Evolutionary conservation across 2,797 vertebrate species (phyloP).

Genomic region (Tadarida brasiliensis): DNA sequence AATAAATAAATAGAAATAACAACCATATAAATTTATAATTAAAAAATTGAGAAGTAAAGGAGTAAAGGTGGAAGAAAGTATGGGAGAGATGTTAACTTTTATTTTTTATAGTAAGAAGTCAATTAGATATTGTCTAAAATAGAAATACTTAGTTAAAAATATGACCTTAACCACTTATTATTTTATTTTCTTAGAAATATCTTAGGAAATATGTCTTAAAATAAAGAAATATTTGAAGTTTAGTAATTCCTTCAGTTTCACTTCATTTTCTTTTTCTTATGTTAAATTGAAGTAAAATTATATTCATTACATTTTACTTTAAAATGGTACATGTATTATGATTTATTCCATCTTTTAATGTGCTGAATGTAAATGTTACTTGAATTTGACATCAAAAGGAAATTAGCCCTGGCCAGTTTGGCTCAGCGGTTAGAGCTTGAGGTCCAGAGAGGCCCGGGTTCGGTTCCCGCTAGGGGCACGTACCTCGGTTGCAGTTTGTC

Average conservation of each 20-base stretch:
- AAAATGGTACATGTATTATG: not conserved
- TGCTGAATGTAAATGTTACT: not conserved
- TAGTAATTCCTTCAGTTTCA: not conserved
- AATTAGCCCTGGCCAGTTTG: no score
- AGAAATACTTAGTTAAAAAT: not conserved
- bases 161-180: not conserved
- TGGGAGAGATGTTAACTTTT: not conserved
- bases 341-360: not conserved
- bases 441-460: no score
- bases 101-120: not conserved
- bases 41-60: not conserved
- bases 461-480: no score
- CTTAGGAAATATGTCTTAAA: not conserved
- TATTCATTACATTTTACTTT: slow-evolving; percentile 13
- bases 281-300: slow-evolving; percentile 4
- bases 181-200: not conserved
- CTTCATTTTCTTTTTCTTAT: slow-evolving; percentile 28
- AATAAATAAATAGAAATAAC: not conserved
- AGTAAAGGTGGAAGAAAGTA: not conserved
- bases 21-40: not conserved
- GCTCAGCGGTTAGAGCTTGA: no score
- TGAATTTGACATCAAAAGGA: slow-evolving; percentile 19
- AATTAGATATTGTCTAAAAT: slow-evolving; percentile 4
- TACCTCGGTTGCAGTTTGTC: no score
- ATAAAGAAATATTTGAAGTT: not conserved